Evolutionary conservation across 2,888 invertebrate genomes (phyloP).

Genomic region (Cheilosia vulpina): DNA sequence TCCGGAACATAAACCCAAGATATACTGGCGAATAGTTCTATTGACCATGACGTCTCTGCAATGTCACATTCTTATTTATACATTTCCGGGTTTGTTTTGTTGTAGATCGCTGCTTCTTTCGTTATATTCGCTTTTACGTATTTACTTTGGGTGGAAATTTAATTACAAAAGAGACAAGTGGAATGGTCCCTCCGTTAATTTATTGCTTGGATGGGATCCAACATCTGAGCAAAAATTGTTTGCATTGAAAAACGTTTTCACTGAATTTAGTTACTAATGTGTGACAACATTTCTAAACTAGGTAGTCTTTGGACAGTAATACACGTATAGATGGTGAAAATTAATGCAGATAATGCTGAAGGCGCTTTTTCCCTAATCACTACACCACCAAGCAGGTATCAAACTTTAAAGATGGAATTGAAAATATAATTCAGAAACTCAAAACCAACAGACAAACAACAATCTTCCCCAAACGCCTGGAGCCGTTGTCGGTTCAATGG

Average conservation of each 20-base stretch:
- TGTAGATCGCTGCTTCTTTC: conserved; percentile 9
- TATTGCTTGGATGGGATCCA: conserved; percentile 57
- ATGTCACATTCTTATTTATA: conserved; percentile 69
- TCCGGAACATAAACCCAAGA: conserved; percentile 68
- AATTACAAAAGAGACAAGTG: conserved; percentile 49
- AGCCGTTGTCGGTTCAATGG: conserved; percentile 37
- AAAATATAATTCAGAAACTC: no score
- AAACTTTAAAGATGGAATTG: no score
- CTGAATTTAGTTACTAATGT: no score
- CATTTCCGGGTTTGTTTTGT: conserved; percentile 42
- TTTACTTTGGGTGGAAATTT: conserved; percentile 55
- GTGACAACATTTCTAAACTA: no score
- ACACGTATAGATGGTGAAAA: no score
- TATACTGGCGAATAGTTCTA: conserved; percentile 67
- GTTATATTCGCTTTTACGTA: conserved; percentile 55
- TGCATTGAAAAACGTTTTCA: no score
- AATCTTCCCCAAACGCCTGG: conserved; percentile 36
- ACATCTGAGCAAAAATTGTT: background rate
- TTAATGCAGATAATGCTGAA: no score
- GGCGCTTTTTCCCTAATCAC: no score
- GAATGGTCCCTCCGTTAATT: conserved; percentile 36
- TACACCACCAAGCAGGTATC: no score
- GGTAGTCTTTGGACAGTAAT: no score
- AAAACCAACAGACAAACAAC: conserved; percentile 45
- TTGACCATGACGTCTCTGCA: conserved; percentile 72